Base-by-base conservation (phyloP, 2,113 vertebrate species). In the Callaeas wilsoni region DNA sequence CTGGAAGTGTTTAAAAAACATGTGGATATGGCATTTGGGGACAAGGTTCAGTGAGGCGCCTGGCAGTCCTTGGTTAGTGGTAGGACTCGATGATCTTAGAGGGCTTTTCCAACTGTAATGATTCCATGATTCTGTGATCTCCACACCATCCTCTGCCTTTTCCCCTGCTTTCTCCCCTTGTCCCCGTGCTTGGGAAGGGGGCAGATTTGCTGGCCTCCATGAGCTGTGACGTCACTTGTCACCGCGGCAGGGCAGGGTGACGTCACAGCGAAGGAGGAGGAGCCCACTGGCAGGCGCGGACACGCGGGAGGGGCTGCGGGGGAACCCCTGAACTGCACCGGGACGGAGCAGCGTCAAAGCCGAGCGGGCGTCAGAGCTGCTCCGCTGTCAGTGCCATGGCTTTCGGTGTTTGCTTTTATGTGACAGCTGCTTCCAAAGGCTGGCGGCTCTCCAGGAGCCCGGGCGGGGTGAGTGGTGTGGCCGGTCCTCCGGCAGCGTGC, bases 381-480 rank as follows among this genome's bases (percentile, higher is more conserved):
- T 73, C 70, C 18, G 73, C 90, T 79, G 83, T 49, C 68, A 83
- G 83, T 44, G 80, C 39, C 16, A 33, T 75, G 90, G 93, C 83
- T 96, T 62, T 42, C 84, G 44, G n/a, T 17, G 95, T 70, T 91
- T 88, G 89, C 94, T 96, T 96, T 96, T 10, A 77, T 96, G 93
- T 93, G 94, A 87, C 97, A 95, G 96, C 96, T 94, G 96, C 92
- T 96, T 25, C 62, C 17, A 11, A 19, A 39, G 74, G 86, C 93
- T 96, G 95, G 93, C 94, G 3, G 71, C 67, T 75, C 79, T 89
- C 95, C 96, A 95, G 93, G 77, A 32, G 78, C 42, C 22, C 19
- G 35, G 79, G 82, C 52, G 5, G 39, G 69, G 47, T 67, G 49
- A 62, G 67, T 14, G 30, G 50, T 55, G 88, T 20, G 92, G 65